Conservation (phyloP, 2,888 invertebrate species). For the Noctua fimbriata region DNA sequence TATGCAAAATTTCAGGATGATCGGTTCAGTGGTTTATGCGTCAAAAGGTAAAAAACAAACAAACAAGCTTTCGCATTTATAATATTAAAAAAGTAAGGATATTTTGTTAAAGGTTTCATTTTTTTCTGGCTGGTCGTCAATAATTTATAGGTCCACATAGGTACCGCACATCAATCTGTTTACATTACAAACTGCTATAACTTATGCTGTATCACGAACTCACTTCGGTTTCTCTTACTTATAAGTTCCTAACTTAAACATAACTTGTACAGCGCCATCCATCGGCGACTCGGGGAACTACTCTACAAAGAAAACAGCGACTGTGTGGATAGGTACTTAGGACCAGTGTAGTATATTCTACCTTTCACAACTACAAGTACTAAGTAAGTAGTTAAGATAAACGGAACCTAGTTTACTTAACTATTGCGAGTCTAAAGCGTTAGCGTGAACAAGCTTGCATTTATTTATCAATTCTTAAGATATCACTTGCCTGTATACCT, state of each 20-base stretch:
- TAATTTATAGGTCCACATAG: background rate
- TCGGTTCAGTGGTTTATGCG: too few relatives aligned
- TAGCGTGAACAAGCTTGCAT: conserved; percentile 16
- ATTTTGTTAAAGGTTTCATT: background rate
- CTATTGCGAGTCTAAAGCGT: conserved; percentile 1
- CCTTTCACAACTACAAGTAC: conserved; percentile 39
- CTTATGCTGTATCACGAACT: conserved; percentile 51
- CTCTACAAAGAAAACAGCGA: conserved; percentile 47
- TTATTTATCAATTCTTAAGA: conserved; percentile 8
- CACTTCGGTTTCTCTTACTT: conserved; percentile 56
- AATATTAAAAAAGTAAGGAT: too few relatives aligned
- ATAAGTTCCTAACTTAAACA: conserved; percentile 59
- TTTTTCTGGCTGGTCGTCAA: background rate
- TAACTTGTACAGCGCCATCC: conserved; percentile 57
- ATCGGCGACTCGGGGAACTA: conserved; percentile 33
- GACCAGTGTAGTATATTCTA: conserved; percentile 23
- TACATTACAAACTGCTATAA: conserved; percentile 33
- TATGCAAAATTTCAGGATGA: too few relatives aligned
- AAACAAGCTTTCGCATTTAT: too few relatives aligned
- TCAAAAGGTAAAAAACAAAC: too few relatives aligned
- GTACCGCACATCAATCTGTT: conserved; percentile 15
- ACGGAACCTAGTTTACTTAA: conserved; percentile 27
- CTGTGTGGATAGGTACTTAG: conserved; percentile 25
- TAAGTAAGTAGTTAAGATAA: conserved; percentile 52
- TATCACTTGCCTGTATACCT: background rate